Evolutionary conservation across 1,140 invertebrate species (phyloP).

Genomic region (Scaptodrosophila lebanonensis): DNA sequence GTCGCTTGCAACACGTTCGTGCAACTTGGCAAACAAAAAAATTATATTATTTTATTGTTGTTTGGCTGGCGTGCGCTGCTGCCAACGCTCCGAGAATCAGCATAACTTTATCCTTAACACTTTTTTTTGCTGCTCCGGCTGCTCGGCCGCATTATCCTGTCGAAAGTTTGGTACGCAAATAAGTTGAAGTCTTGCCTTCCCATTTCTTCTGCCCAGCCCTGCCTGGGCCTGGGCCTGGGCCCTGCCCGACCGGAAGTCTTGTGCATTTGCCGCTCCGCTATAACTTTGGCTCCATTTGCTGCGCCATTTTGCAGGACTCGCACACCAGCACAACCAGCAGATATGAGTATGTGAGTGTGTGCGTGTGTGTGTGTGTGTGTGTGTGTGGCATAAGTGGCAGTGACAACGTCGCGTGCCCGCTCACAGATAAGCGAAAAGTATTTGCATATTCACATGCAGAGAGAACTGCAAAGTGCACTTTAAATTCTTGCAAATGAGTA

Average conservation of each 20-base stretch:
- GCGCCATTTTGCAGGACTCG: constrained; percentile 36
- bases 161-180: constrained; percentile 48
- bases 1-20: constrained; percentile 24
- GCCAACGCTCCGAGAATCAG: not conserved
- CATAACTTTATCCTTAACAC: constrained; percentile 70
- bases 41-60: constrained; percentile 71
- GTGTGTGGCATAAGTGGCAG: too few species aligned
- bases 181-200: constrained; percentile 25
- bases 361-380: too few species aligned
- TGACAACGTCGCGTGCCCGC: too few species aligned
- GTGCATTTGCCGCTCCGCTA: constrained; percentile 29
- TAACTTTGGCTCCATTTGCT: constrained; percentile 65
- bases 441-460: constrained; percentile 53
- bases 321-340: not conserved
- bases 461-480: constrained; percentile 73
- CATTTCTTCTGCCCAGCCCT: not conserved
- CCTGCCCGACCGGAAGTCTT: constrained; percentile 25
- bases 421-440: constrained; percentile 57
- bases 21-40: constrained; percentile 43
- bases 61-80: constrained; percentile 44
- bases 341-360: not conserved
- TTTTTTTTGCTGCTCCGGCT: constrained; percentile 26
- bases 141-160: constrained; percentile 49
- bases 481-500: constrained; percentile 76
- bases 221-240: too few species aligned